A percentile compares a stretch with the other conserved stretches of the same genome.
phyloP scores from a whole-genome alignment of 1,140 invertebrate genomes.

The Formica exsecta region DNA sequence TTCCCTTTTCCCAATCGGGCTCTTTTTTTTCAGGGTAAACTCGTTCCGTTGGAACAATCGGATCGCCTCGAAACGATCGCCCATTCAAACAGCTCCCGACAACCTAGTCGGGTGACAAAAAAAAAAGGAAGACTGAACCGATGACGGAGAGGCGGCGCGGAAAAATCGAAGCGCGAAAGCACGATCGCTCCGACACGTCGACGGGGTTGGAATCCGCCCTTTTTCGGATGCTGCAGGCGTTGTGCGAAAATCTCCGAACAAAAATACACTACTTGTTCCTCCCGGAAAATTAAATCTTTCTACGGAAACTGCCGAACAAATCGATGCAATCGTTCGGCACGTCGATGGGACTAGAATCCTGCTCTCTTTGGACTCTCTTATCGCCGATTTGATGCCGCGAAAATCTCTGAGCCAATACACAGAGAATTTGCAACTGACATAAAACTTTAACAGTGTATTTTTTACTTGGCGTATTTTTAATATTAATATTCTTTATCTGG shows the following conservation, averaged over 20 bases:
- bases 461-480: not conserved
- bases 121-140: conserved; percentile 24
- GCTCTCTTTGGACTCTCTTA: not conserved
- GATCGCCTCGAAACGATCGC: conserved; percentile 68
- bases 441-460: conserved; percentile 7
- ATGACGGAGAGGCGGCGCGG: conserved; percentile 60
- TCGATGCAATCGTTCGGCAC: conserved; percentile 8
- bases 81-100: conserved; percentile 70
- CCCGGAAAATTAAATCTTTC: conserved; percentile 52
- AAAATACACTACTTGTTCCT: conserved; percentile 47
- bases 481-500: no score
- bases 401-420: not conserved
- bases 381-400: not conserved
- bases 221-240: conserved; percentile 44
- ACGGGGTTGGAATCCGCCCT: conserved; percentile 53
- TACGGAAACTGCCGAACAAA: conserved; percentile 42
- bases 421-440: not conserved
- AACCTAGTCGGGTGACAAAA: conserved; percentile 57
- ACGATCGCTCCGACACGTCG: conserved; percentile 44
- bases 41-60: conserved; percentile 67
- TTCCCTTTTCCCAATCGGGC: conserved; percentile 37
- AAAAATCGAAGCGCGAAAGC: conserved; percentile 36
- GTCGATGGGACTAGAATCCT: not conserved
- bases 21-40: conserved; percentile 45
- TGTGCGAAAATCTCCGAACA: conserved; percentile 49